Evolutionary conservation across 1,140 invertebrate species (phyloP), one percentile per base, ranked within the genome.

Genomic region (Zaprionus taronus): DNA sequence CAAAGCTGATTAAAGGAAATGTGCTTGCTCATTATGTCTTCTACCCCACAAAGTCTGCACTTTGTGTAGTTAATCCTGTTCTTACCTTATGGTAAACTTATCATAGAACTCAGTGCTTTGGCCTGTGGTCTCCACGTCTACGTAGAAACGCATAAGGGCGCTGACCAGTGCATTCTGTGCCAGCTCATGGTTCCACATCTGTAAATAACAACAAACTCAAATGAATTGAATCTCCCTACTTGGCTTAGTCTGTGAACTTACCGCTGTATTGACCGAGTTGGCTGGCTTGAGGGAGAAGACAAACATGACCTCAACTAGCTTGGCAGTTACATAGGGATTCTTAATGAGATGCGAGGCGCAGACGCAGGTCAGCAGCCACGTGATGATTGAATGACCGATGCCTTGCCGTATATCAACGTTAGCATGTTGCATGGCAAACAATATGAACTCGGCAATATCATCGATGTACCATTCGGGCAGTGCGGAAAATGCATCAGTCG

Each of bases 101-200:
- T 99, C 99, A 92, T 99, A 99, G 93, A 99, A 99, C 93, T 99
- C 99, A 47, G 97, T 98, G 92, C 97, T 98, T 60, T 99, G 97
- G 22, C 99, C 99, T 12, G 98, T 99, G 3, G 98, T 98, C 94
- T 99, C 99, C 41, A 99, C 98, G 91, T 99, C 98, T 82, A 98
- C 98, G 93, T 99, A 99, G 93, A 99, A 99, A 93, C 98, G 98
- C 97, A 99, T 99, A 1, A 99, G 94, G 17, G 97, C 96, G 61
- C 97, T 96, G 0, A 98, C 97, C 41, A 99, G 93, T 69, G 95
- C 94, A 12, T 95, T 95, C 77, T 97, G 95, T 2, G 98, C 97
- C 79, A 99, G 95, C 41, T 96, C 96, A 93, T 99, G 97, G 49
- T 96, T 95, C 95, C 99, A 96, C 31, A 98, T 94, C 92, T 97